Evolutionary conservation across 2,113 vertebrate species (phyloP).

Genomic region (Pao palembangensis): DNA sequence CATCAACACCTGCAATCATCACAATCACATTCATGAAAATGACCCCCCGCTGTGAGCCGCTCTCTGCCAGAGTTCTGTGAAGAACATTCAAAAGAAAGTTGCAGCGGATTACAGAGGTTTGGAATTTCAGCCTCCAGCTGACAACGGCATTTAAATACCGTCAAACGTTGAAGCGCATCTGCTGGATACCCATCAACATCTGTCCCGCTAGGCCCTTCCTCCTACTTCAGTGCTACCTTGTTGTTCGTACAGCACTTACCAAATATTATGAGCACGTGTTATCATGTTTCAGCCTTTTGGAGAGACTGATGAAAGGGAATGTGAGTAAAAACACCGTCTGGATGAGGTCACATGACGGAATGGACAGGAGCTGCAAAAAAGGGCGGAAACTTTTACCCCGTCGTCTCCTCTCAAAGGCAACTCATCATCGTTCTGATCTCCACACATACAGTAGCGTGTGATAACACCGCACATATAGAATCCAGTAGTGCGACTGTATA

Average conservation of each 20-base stretch:
- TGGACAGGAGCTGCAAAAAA: background rate
- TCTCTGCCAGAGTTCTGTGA: too few relatives aligned
- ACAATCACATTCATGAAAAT: too few relatives aligned
- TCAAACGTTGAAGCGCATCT: too few relatives aligned
- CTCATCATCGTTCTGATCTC: slow-evolving; percentile 25
- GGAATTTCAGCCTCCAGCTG: too few relatives aligned
- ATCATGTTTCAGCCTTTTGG: slow-evolving; percentile 2
- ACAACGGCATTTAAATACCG: too few relatives aligned
- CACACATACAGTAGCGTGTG: slow-evolving; percentile 13
- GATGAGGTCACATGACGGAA: background rate
- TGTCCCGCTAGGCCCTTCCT: too few relatives aligned
- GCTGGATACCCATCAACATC: background rate
- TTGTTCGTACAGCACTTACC: background rate
- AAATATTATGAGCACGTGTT: background rate
- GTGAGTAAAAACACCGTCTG: background rate
- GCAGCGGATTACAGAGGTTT: too few relatives aligned
- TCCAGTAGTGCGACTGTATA: background rate
- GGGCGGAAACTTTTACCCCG: background rate
- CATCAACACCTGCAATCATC: too few relatives aligned
- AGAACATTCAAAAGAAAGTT: too few relatives aligned
- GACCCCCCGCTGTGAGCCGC: too few relatives aligned
- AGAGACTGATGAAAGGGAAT: slow-evolving; percentile 5
- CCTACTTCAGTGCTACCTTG: background rate
- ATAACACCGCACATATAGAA: background rate
- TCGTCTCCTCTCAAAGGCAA: slow-evolving; percentile 6